Percentiles rank a stretch among this genome's conserved stretches.
phyloP scores from a whole-genome alignment of 2,797 vertebrate species.

The Naso thynnoides region DNA sequence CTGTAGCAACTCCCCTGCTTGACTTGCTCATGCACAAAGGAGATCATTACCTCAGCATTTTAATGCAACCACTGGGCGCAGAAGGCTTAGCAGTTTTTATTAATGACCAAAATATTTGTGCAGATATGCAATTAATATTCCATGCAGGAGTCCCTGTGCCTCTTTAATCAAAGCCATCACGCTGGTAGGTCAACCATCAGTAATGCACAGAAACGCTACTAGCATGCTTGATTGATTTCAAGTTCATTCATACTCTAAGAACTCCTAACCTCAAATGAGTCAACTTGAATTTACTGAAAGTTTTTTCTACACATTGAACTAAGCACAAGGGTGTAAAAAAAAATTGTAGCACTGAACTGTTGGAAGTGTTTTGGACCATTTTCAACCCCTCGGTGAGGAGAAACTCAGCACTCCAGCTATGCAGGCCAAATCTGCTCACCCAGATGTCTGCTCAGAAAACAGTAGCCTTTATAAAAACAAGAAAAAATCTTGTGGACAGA shows the following conservation, averaged over 20 bases:
- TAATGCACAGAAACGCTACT: slow-evolving; percentile 10
- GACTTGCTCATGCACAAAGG: slow-evolving; percentile 75
- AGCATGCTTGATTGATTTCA: slow-evolving; percentile 4
- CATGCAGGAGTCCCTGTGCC: slow-evolving; percentile 10
- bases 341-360: slow-evolving; percentile 25
- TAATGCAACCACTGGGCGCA: slow-evolving; percentile 50
- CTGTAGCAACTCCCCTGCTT: slow-evolving; percentile 60
- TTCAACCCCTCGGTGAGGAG: slow-evolving; percentile 31
- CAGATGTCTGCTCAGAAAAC: slow-evolving; percentile 77
- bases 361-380: slow-evolving; percentile 29
- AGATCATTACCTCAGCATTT: slow-evolving; percentile 63
- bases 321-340: slow-evolving; percentile 13
- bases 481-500: slow-evolving; percentile 63
- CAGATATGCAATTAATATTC: slow-evolving; percentile 30
- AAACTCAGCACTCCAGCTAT: slow-evolving; percentile 42
- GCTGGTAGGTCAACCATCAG: slow-evolving; percentile 24
- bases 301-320: background rate
- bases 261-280: background rate
- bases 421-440: slow-evolving; percentile 59
- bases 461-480: slow-evolving; percentile 76
- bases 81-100: slow-evolving; percentile 52
- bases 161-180: slow-evolving; percentile 28
- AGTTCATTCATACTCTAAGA: background rate
- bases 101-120: slow-evolving; percentile 54
- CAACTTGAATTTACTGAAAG: background rate